phyloP scores from a whole-genome alignment of 1,140 invertebrate species.

The Euschistus heros region DNA sequence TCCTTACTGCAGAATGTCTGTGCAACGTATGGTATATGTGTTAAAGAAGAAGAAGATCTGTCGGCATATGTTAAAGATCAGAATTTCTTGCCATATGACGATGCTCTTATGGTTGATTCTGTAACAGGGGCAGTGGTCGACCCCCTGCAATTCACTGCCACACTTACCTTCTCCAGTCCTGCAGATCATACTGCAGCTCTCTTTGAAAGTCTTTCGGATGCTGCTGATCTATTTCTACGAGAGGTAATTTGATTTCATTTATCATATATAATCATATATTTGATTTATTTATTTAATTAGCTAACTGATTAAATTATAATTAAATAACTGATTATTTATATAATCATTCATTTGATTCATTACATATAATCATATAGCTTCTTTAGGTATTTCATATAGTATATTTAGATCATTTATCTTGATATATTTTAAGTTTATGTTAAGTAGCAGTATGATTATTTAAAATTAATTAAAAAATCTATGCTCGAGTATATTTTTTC shows the following conservation, averaged over 20 bases:
- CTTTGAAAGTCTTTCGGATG: conserved; percentile 56
- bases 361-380: too few relatives aligned
- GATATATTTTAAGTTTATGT: not conserved
- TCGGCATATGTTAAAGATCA: conserved; percentile 59
- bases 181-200: conserved; percentile 54
- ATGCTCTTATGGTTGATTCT: conserved; percentile 71
- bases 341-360: not conserved
- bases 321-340: not conserved
- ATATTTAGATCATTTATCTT: too few relatives aligned
- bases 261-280: too few relatives aligned
- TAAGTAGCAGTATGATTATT: not conserved
- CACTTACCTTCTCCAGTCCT: conserved; percentile 61
- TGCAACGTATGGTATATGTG: conserved; percentile 63
- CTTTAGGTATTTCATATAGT: too few relatives aligned
- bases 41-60: conserved; percentile 60
- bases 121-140: conserved; percentile 60
- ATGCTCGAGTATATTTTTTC: not conserved
- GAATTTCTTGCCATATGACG: conserved; percentile 43
- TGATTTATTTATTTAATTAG: too few relatives aligned
- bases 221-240: conserved; percentile 61
- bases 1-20: conserved; percentile 62
- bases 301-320: too few relatives aligned
- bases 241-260: conserved; percentile 27
- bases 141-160: conserved; percentile 68
- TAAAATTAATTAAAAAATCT: too few relatives aligned